Evolutionary conservation across 2,113 vertebrate genomes (phyloP).

Genomic region (Pionites leucogaster): DNA sequence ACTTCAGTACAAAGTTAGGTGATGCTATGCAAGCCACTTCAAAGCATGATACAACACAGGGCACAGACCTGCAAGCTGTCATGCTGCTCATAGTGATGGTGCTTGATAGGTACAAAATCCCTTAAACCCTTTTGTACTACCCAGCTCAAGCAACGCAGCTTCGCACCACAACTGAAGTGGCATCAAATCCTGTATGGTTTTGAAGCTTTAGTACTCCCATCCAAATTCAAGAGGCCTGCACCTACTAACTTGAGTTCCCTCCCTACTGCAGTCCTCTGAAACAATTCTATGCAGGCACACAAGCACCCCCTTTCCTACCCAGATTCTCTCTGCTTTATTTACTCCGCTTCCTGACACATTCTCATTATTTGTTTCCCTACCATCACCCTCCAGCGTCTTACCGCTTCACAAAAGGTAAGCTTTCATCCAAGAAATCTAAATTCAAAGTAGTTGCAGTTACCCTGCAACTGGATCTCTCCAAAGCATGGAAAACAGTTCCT

Average conservation of each 20-base stretch:
- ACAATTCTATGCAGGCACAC: not conserved
- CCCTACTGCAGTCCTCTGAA: not conserved
- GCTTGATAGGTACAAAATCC: not conserved
- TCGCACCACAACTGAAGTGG: not conserved
- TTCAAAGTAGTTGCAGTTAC: not conserved
- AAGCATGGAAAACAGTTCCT: not conserved
- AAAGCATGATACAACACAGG: not conserved
- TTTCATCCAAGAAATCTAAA: not conserved
- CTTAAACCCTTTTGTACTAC: not conserved
- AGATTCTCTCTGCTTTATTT: not conserved
- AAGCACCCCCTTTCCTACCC: not conserved
- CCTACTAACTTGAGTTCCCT: not conserved
- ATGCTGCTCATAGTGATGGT: rapidly evolving
- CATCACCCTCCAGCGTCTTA: not conserved
- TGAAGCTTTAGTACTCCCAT: not conserved
- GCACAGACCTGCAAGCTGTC: not conserved
- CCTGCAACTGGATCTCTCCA: not conserved
- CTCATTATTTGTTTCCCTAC: not conserved
- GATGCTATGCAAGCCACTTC: not conserved
- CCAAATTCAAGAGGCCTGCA: not conserved
- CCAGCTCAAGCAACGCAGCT: not conserved
- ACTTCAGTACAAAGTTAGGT: not conserved
- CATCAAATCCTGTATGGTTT: not conserved
- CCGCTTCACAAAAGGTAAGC: not conserved
- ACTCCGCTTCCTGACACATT: not conserved